Conservation (phyloP, 2,888 invertebrate genomes). For the Lithophane semibrunnea region DNA sequence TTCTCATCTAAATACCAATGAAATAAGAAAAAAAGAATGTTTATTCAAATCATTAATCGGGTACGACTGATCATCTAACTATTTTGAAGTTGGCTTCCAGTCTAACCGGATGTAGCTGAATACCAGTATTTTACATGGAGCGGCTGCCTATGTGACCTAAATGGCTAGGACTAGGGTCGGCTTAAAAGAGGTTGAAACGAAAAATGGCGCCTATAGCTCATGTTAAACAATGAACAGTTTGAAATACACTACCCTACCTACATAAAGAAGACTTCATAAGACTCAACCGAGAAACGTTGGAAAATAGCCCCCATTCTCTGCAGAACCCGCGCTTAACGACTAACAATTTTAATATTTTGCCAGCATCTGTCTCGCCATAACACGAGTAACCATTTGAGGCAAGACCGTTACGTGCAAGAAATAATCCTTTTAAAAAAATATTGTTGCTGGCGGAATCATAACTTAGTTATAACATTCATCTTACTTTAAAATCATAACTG, state of each 20-base stretch:
- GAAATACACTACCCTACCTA: neutral
- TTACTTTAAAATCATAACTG: neutral
- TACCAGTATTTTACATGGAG: neutral
- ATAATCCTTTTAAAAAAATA: neutral
- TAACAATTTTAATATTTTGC: slow-evolving; percentile 31
- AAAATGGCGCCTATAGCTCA: neutral
- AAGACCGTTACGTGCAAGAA: neutral
- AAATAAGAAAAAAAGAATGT: too few species aligned
- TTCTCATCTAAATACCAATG: too few species aligned
- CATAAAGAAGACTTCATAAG: neutral
- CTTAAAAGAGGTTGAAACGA: neutral
- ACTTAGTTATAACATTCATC: neutral
- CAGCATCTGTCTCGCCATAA: slow-evolving; percentile 16
- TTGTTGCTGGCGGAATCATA: neutral
- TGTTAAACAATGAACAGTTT: slow-evolving; percentile 13
- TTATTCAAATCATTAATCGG: too few species aligned
- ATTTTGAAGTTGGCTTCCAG: neutral
- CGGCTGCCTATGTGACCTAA: neutral
- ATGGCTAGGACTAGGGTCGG: neutral
- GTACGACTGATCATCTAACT: too few species aligned
- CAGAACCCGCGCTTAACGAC: slow-evolving; percentile 25
- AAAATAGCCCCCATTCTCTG: slow-evolving; percentile 2
- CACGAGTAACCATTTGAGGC: slow-evolving; percentile 10
- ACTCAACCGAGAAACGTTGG: neutral
- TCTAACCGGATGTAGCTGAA: neutral